These are phyloP conservation scores for Meleagris gallopavo DNA, from an alignment of 2,113 vertebrate genomes.

Conservation along the genomic window DNA sequence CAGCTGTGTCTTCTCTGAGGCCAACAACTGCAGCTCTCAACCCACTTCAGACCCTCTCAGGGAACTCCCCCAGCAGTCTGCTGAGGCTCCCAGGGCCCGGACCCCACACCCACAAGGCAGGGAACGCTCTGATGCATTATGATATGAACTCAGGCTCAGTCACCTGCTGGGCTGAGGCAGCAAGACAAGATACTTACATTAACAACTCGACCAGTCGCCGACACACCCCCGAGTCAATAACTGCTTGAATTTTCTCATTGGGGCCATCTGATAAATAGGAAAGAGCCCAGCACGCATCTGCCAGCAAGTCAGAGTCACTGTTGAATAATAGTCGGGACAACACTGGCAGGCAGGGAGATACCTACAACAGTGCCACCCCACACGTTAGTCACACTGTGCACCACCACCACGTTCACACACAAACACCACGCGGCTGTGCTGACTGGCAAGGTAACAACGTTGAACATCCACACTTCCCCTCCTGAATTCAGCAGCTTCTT, in stretches of 20 bases:
- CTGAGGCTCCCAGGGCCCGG: neutral
- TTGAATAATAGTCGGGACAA: constrained; percentile 95
- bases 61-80: fast-evolving
- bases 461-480: neutral
- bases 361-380: constrained; percentile 75
- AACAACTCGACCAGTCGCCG: constrained; percentile 94
- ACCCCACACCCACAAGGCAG: fast-evolving
- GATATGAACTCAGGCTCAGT: fast-evolving
- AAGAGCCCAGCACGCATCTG: constrained; percentile 97
- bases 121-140: too few relatives aligned
- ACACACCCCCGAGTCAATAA: constrained; percentile 97
- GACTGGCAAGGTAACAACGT: too few relatives aligned
- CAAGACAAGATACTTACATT: constrained; percentile 83
- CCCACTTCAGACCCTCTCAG: neutral
- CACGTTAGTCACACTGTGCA: neutral
- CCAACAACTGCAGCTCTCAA: neutral
- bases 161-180: neutral
- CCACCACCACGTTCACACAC: neutral
- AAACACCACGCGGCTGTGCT: neutral
- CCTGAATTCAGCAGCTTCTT: neutral
- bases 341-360: constrained; percentile 95
- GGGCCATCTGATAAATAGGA: constrained; percentile 98
- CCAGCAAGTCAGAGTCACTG: constrained; percentile 96
- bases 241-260: constrained; percentile 98
- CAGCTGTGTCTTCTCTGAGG: too few relatives aligned